A percentile compares a stretch with the other conserved stretches of the same genome.
These are phyloP conservation scores for Protodeltote pygarga DNA, from an alignment of 2,888 invertebrate genomes.

Conservation along the genomic window DNA sequence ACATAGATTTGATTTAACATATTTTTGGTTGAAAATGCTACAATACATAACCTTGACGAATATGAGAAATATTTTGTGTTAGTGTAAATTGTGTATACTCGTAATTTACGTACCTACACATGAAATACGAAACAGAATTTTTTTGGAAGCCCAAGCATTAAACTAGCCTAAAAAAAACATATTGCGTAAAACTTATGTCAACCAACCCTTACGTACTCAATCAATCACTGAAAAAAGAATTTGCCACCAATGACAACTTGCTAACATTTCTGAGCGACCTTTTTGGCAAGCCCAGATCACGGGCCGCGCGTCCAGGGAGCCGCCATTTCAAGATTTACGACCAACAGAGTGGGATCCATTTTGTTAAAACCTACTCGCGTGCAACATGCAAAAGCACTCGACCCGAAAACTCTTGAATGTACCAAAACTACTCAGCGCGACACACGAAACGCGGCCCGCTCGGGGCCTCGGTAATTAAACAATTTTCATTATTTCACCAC, in stretches of 20 bases:
- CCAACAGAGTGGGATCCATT: slow-evolving; percentile 66
- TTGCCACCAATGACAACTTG: slow-evolving; percentile 45
- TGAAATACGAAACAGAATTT: background rate
- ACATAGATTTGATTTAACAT: too few species aligned
- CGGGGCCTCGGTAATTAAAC: slow-evolving; percentile 61
- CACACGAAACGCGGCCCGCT: slow-evolving; percentile 50
- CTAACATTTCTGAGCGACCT: slow-evolving; percentile 46
- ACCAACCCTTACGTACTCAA: slow-evolving; percentile 27
- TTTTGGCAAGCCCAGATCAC: slow-evolving; percentile 43
- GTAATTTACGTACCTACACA: too few species aligned
- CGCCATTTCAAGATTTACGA: slow-evolving; percentile 76
- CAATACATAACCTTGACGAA: too few species aligned
- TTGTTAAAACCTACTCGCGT: slow-evolving; percentile 71
- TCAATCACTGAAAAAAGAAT: slow-evolving; percentile 49
- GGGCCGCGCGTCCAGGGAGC: slow-evolving; percentile 62
- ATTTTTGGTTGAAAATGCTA: too few species aligned
- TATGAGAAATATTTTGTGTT: too few species aligned
- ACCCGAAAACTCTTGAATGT: slow-evolving; percentile 67
- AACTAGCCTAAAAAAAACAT: slow-evolving; percentile 28
- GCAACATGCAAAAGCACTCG: slow-evolving; percentile 79
- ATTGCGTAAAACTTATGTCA: slow-evolving; percentile 8
- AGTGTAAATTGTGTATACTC: too few species aligned
- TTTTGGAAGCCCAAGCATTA: background rate
- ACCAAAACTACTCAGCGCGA: slow-evolving; percentile 64
- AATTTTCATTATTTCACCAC: slow-evolving; percentile 59